Base-by-base conservation (phyloP, 2,797 vertebrate species). In the Netta rufina region DNA sequence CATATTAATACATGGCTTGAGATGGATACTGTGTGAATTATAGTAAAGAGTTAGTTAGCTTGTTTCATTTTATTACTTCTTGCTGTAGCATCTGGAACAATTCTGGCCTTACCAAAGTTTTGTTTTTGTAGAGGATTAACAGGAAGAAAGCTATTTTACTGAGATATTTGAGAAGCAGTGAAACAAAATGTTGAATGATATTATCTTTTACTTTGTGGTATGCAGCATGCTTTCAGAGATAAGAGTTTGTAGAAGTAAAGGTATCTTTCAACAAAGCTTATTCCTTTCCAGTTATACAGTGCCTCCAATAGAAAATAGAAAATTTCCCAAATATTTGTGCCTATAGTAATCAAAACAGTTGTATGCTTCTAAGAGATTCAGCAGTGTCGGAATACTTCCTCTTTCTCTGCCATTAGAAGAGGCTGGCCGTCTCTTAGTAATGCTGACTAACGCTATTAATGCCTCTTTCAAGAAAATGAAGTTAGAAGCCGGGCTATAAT, bases 21-120 rank as follows among this genome's bases (percentile, higher is more conserved):
- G 82, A 85, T 89, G 70, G 77, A 77, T 91, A 39, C 72, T 77
- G 56, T 91, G 76, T 56, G 20, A 70, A 61, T 93, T 94, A 57
- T 21, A 92, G 66, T 80, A 64, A 96, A 92, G 57, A 32, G 91
- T 85, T 96, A 78, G 85, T 83, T 96, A 69, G 87, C 70, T 85
- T 92, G 66, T 95, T 97, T 89, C 72, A 45, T 97, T 97, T 97
- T 97, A 96, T 96, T 96, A 38, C 49, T 95, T 32, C 87, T 74
- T 91, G 53, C 97, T 96, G 96, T 53, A 95, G 87, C 92, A 96
- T 97, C 96, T 97, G 97, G 95, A 97, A 95, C 51, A 71, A 84
- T 96, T 96, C 84, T 93, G 93, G 60, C 70, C 67, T 60, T 93
- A 89, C 92, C 83, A 45, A 85, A 80, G n/a, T 92, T 96, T 93